Base-by-base conservation (phyloP, 1,140 invertebrate genomes). In the Temnothorax longispinosus region DNA sequence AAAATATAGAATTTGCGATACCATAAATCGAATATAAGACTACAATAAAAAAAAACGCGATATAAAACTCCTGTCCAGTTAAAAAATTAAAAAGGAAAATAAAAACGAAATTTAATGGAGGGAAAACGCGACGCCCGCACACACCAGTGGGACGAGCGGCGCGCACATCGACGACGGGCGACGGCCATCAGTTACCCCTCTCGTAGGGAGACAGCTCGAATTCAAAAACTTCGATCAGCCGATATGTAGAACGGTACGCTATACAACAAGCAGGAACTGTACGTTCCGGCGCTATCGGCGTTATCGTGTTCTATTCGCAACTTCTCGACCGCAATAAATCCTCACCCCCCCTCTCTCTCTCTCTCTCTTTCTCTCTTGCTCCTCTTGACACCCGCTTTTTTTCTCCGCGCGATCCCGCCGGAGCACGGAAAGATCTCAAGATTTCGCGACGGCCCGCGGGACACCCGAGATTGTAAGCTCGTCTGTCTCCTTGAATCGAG, bases 221-320 rank as follows among this genome's bases (percentile, higher is more conserved):
- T 87, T 87, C 80, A 80, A 87, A 87, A 87, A 87, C 80, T 87
- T 87, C 64, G 76, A 80, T 78, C 85, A 56, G 54, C 60, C 82
- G 82, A 64, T 56, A 69, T 89, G 64, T 86, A 85, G n/a, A n/a
- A 54, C 60, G 54, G 38, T 67, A 56, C 84, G 75, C 76, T 60
- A 81, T 84, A 84, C 67, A 84, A 44, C 67, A 52, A 44, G 47
- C 62, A 62, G 78, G 77, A 60, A 71, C 85, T 69, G 64, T 86
- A 87, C 87, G 77, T 90, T 90, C 77, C 50, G 78, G 62, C 86
- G 77, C 44, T 67, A 85, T 90, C 54, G 78, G 77, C 84, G 85
- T 90, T 90, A 90, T 90, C 78, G 64, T 81, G 75, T 80, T 90
- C 80, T 69, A 90, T 85, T 76, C 80, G 80, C 75, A 81, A 90